Conservation (phyloP, 2,797 vertebrate genomes). For the Buceros bicornis region DNA sequence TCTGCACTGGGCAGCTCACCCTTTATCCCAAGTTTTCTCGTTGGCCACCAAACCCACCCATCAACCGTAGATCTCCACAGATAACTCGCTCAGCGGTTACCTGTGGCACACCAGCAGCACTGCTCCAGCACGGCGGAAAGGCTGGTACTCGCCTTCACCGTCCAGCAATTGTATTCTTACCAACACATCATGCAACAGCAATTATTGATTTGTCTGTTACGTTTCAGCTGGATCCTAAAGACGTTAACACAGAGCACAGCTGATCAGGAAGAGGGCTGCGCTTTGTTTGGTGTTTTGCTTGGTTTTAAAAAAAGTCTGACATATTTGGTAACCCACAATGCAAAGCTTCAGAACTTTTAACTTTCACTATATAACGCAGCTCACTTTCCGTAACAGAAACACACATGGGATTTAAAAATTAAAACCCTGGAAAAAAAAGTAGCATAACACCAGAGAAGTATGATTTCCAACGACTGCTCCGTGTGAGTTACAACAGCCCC, state of each 20-base stretch:
- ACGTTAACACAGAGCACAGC: not conserved
- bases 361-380: not conserved
- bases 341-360: not conserved
- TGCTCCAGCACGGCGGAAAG: not conserved
- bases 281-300: not conserved
- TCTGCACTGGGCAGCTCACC: not conserved
- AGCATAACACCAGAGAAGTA: not conserved
- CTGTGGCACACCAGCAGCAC: not conserved
- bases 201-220: not conserved
- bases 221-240: not conserved
- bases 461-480: not conserved
- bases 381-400: not conserved
- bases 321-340: not conserved
- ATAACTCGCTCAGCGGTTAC: not conserved
- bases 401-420: not conserved
- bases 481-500: not conserved
- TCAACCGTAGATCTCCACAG: fast-evolving
- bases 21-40: not conserved
- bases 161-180: not conserved
- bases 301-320: not conserved
- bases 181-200: not conserved
- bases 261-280: not conserved
- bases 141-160: not conserved
- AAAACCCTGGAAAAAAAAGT: not conserved
- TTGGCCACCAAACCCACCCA: not conserved